Conservation (phyloP, 2,797 vertebrate species). For the Hemibagrus guttatus region DNA sequence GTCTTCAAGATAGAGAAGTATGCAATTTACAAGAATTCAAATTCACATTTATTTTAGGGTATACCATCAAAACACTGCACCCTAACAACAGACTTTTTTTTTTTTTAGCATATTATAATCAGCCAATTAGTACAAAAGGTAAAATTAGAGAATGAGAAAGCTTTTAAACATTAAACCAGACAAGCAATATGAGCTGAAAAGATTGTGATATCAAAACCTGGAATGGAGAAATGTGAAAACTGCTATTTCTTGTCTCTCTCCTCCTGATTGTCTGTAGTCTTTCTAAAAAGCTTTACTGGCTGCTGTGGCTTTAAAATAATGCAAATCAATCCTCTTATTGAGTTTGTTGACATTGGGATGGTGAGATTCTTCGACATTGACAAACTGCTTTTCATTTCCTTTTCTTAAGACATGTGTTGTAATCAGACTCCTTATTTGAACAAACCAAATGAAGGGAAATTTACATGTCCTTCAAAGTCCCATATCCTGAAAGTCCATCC, state of each 20-base stretch:
- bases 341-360: neutral
- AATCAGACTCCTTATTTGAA: slow-evolving; percentile 10
- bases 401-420: neutral
- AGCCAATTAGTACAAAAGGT: neutral
- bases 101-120: neutral
- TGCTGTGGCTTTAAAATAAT: neutral
- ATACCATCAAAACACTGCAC: neutral
- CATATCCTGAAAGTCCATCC: neutral
- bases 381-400: neutral
- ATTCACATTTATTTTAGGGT: too few species aligned
- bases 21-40: too few species aligned
- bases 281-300: neutral
- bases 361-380: neutral
- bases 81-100: neutral
- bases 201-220: neutral
- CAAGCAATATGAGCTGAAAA: neutral
- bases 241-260: neutral
- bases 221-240: too few species aligned
- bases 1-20: too few species aligned
- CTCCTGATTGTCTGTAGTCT: neutral
- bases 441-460: slow-evolving; percentile 12
- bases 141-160: neutral
- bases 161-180: too few species aligned
- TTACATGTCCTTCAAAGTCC: neutral
- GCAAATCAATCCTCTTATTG: neutral